phyloP scores from a whole-genome alignment of 2,113 vertebrate species.

The Dromas ardeola region DNA sequence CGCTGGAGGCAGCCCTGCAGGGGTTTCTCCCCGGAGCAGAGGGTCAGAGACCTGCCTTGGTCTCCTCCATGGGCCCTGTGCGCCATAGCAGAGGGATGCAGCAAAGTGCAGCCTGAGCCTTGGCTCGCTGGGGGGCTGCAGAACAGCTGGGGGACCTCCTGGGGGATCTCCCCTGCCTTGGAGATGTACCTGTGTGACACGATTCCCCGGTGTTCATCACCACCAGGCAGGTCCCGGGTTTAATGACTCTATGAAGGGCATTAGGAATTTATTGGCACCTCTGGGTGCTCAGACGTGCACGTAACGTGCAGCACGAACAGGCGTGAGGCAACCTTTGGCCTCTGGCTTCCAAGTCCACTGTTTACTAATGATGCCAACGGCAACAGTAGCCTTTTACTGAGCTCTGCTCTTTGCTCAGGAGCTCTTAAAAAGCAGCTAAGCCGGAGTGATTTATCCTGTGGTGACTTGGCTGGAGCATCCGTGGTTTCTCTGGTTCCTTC shows the following conservation, averaged over 20 bases:
- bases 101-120: background rate
- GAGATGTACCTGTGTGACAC: rapidly evolving
- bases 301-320: background rate
- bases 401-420: background rate
- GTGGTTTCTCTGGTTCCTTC: background rate
- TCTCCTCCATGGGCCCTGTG: rapidly evolving
- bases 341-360: background rate
- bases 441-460: background rate
- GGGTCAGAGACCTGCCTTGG: background rate
- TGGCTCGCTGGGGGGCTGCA: too few relatives aligned
- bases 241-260: background rate
- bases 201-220: background rate
- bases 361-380: background rate
- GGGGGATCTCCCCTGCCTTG: background rate
- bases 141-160: background rate
- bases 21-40: too few relatives aligned
- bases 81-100: rapidly evolving
- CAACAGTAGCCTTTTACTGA: background rate
- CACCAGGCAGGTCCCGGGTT: background rate
- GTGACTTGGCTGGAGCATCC: background rate
- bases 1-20: too few relatives aligned
- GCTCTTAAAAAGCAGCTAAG: background rate
- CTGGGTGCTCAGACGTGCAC: background rate
- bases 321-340: background rate
- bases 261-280: background rate